Evolutionary conservation across 1,140 invertebrate species (phyloP).

Genomic region (Eulimnadia texana): DNA sequence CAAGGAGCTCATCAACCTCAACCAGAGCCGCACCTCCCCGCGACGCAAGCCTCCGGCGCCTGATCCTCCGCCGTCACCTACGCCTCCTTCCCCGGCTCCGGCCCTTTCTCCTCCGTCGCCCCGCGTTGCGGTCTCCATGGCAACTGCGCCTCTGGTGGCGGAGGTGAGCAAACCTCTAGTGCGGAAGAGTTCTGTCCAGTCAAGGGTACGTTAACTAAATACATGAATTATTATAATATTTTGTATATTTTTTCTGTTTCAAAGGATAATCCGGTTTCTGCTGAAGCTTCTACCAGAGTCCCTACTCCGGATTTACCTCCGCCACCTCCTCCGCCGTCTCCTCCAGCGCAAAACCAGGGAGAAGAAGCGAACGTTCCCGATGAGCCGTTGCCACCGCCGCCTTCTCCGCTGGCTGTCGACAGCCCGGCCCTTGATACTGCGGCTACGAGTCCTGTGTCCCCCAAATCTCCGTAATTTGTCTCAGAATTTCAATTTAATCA

Average conservation of each 20-base stretch:
- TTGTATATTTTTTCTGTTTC: background rate
- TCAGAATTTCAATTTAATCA: background rate
- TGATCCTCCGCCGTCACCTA: conserved; percentile 7
- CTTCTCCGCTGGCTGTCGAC: conserved; percentile 28
- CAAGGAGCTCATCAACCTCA: conserved; percentile 17
- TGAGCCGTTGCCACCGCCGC: conserved; percentile 56
- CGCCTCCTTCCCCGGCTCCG: background rate
- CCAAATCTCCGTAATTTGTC: background rate
- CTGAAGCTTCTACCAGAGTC: background rate
- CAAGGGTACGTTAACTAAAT: too few relatives aligned
- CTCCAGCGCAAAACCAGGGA: conserved; percentile 31
- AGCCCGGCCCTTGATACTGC: background rate
- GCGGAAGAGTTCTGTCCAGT: background rate
- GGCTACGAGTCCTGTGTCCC: conserved; percentile 4
- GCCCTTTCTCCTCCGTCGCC: background rate
- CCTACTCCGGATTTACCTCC: conserved; percentile 11
- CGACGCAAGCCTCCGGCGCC: conserved; percentile 16
- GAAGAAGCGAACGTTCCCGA: conserved; percentile 44
- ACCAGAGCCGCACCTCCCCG: conserved; percentile 8
- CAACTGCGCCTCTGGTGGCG: background rate
- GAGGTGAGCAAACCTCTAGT: background rate
- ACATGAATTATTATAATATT: too few relatives aligned
- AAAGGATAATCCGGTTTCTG: background rate
- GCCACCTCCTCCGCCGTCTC: conserved; percentile 38
- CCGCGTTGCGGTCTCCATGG: background rate